Evolutionary conservation across 2,113 vertebrate genomes (phyloP).

Genomic region (Pycnonotus jocosus): DNA sequence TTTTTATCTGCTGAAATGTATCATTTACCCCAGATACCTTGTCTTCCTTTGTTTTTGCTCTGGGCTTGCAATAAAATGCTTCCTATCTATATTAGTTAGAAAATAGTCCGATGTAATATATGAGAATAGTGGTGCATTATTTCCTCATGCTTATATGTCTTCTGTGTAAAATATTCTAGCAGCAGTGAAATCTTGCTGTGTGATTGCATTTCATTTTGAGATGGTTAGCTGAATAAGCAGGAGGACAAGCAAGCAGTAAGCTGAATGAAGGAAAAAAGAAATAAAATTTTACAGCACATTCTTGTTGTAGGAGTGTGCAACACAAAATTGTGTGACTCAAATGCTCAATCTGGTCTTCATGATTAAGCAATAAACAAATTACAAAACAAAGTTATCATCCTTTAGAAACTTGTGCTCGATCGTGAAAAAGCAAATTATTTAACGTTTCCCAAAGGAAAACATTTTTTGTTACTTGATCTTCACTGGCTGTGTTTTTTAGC

Average conservation of each 20-base stretch:
- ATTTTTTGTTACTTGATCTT: slow-evolving; percentile 33
- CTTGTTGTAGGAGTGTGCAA: slow-evolving; percentile 21
- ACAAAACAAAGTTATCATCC: slow-evolving; percentile 24
- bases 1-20: not conserved
- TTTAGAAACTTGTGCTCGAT: slow-evolving; percentile 57
- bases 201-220: slow-evolving; percentile 13
- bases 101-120: not conserved
- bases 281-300: slow-evolving; percentile 49
- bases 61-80: slow-evolving; percentile 47
- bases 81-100: slow-evolving; percentile 55
- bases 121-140: not conserved
- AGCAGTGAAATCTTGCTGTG: not conserved
- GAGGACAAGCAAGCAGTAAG: slow-evolving; percentile 20
- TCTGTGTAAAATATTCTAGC: slow-evolving; percentile 18
- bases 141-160: slow-evolving; percentile 40
- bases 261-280: slow-evolving; percentile 40
- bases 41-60: slow-evolving; percentile 59
- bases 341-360: slow-evolving; percentile 34
- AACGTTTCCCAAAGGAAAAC: slow-evolving; percentile 56
- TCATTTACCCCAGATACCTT: not conserved
- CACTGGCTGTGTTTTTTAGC: slow-evolving; percentile 25
- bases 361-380: slow-evolving; percentile 51
- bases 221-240: slow-evolving; percentile 56
- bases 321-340: slow-evolving; percentile 41
- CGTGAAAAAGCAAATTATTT: slow-evolving; percentile 31